These are phyloP conservation scores for Psittacula derbiana DNA, from an alignment of 2,797 vertebrate species.

Conservation along the genomic window DNA sequence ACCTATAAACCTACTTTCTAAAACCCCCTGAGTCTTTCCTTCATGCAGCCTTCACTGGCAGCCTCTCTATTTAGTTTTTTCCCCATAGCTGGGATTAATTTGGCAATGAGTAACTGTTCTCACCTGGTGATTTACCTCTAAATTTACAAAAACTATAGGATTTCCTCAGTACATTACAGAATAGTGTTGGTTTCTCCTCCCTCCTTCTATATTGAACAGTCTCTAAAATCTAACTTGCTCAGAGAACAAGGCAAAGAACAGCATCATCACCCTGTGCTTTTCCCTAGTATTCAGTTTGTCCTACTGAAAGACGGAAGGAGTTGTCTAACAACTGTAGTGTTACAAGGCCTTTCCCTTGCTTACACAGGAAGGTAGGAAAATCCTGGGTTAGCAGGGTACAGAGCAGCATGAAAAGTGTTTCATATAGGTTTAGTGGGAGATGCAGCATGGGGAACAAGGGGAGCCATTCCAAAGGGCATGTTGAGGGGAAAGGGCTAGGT, in stretches of 20 bases:
- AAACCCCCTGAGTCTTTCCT: not conserved
- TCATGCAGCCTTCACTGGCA: not conserved
- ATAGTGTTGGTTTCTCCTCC: not conserved
- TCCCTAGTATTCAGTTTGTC: not conserved
- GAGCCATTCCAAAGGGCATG: fast-evolving
- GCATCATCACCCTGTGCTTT: not conserved
- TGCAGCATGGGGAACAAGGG: not conserved
- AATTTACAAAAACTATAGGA: not conserved
- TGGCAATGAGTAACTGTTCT: not conserved
- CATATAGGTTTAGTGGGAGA: fast-evolving
- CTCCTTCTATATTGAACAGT: not conserved
- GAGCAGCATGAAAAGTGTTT: not conserved
- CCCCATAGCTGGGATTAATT: not conserved
- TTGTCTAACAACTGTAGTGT: not conserved
- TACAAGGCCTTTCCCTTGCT: not conserved
- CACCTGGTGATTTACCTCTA: not conserved
- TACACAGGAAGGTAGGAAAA: not conserved
- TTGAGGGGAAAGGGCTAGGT: not conserved
- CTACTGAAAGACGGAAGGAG: not conserved
- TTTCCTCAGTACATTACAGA: not conserved
- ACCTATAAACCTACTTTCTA: not conserved
- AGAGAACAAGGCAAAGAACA: not conserved
- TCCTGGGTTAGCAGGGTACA: not conserved
- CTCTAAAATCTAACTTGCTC: not conserved
- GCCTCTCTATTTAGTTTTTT: not conserved